Conservation (phyloP, 2,113 vertebrate genomes). For the Crypturellus undulatus region DNA sequence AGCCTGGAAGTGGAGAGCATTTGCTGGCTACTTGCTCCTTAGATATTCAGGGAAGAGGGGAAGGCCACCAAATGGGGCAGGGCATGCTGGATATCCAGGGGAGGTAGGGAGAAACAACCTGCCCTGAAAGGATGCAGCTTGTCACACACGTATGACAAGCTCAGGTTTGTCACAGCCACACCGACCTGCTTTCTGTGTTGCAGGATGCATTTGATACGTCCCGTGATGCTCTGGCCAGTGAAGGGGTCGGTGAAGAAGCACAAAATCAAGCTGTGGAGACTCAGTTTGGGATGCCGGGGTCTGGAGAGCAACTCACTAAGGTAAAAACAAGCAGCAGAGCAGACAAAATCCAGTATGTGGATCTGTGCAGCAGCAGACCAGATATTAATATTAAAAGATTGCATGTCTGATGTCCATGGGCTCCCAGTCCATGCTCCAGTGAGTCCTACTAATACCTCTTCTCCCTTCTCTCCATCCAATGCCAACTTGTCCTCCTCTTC, state of each 20-base stretch:
- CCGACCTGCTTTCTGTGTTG: not conserved
- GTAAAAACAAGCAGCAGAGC: not conserved
- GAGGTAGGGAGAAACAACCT: not conserved
- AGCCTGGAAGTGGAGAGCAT: not conserved
- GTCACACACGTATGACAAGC: rapidly evolving
- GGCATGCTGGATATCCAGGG: not conserved
- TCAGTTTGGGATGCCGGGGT: rapidly evolving
- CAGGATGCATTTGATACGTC: constrained; percentile 72
- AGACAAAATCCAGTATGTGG: not conserved
- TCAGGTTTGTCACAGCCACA: not conserved
- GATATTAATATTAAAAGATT: too few species aligned
- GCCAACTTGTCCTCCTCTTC: not conserved
- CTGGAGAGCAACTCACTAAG: not conserved
- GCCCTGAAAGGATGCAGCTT: not conserved
- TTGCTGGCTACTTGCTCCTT: rapidly evolving
- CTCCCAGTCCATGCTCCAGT: not conserved
- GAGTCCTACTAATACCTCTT: not conserved
- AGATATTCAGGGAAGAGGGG: not conserved
- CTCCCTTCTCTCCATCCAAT: not conserved
- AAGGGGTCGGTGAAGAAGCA: not conserved
- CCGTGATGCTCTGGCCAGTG: not conserved
- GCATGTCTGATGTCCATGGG: not conserved
- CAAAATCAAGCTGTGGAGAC: not conserved
- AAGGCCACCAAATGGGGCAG: not conserved
- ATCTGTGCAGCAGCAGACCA: not conserved